Evolutionary conservation across 2,888 invertebrate genomes (phyloP).

Genomic region (Sphinx pinastri): DNA sequence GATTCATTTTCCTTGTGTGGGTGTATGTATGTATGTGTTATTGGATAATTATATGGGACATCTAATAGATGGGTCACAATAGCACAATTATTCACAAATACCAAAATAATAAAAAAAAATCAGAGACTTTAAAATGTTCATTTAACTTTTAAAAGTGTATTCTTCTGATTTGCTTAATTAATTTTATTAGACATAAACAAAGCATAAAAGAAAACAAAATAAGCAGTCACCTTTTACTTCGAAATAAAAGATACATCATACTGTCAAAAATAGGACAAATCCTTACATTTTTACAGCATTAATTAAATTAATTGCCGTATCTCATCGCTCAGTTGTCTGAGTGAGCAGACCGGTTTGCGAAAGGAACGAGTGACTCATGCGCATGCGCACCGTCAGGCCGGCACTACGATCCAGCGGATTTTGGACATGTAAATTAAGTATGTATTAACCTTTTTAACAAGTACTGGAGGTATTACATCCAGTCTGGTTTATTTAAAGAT

Average conservation of each 20-base stretch:
- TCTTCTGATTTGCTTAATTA: too few relatives aligned
- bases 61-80: conserved; percentile 32
- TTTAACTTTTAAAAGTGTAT: too few relatives aligned
- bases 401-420: conserved; percentile 43
- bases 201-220: not conserved
- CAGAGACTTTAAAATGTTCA: too few relatives aligned
- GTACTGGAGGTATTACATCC: conserved; percentile 31
- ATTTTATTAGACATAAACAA: too few relatives aligned
- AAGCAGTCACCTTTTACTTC: too few relatives aligned
- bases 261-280: not conserved
- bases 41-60: conserved; percentile 37
- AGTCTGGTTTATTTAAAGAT: conserved; percentile 27
- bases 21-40: conserved; percentile 27
- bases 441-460: conserved; percentile 34
- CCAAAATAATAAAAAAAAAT: too few relatives aligned
- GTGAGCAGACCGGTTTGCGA: conserved; percentile 52
- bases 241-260: not conserved
- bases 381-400: conserved; percentile 50
- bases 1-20: not conserved
- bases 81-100: not conserved
- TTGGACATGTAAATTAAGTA: conserved; percentile 49
- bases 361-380: conserved; percentile 53
- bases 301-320: conserved; percentile 50
- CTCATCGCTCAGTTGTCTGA: conserved; percentile 40
- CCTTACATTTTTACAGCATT: not conserved